These are phyloP conservation scores for Morelia viridis DNA, from an alignment of 2,797 vertebrate species.

Conservation along the genomic window DNA sequence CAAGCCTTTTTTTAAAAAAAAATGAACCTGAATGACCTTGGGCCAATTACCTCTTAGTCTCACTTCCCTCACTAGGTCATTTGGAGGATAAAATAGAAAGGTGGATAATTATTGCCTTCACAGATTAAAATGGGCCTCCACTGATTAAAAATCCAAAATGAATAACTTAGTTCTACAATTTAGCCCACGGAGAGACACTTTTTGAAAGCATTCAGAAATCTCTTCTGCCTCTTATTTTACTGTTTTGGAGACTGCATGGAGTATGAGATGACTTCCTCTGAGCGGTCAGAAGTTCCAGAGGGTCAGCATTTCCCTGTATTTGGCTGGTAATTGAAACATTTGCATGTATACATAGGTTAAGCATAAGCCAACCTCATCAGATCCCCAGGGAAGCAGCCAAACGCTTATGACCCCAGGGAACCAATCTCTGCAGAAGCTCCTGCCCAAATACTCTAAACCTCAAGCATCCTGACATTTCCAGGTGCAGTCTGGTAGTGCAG, in stretches of 20 bases:
- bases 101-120: not conserved
- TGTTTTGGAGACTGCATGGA: not conserved
- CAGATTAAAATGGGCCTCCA: not conserved
- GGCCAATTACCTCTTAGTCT: not conserved
- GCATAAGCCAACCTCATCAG: not conserved
- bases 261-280: not conserved
- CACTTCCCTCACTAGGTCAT: not conserved
- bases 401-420: not conserved
- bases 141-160: conserved; percentile 3
- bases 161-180: not conserved
- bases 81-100: not conserved
- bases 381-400: not conserved
- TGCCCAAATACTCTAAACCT: not conserved
- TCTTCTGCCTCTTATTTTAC: conserved; percentile 8
- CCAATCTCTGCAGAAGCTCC: not conserved
- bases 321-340: not conserved
- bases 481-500: not conserved
- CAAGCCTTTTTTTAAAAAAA: not conserved
- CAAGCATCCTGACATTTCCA: not conserved
- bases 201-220: conserved; percentile 35
- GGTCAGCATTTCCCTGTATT: not conserved
- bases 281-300: not conserved
- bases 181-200: not conserved
- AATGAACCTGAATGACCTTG: not conserved
- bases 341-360: not conserved